phyloP scores from a whole-genome alignment of 2,113 vertebrate species.

The Anolis carolinensis region DNA sequence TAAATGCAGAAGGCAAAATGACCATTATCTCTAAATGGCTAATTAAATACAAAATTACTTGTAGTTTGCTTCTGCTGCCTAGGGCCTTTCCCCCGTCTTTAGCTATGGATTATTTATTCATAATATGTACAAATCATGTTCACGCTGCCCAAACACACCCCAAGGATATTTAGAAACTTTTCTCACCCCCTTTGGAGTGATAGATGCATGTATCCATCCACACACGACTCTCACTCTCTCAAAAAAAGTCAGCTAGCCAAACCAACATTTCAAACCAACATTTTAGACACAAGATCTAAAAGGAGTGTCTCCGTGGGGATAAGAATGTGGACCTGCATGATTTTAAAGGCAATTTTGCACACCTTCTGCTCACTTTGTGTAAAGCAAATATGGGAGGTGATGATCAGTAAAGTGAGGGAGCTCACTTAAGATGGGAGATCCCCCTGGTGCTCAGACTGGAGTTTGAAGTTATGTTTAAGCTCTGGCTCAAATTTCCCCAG shows the following conservation, averaged over 20 bases:
- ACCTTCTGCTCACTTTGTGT: background rate
- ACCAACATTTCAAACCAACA: constrained; percentile 2
- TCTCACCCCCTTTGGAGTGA: background rate
- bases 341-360: background rate
- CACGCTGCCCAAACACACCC: background rate
- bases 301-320: background rate
- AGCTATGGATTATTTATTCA: background rate
- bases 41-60: background rate
- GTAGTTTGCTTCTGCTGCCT: background rate
- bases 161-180: background rate
- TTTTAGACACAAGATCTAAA: background rate
- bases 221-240: background rate
- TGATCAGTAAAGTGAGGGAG: background rate
- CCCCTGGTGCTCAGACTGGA: background rate
- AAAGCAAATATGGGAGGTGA: background rate
- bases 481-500: background rate
- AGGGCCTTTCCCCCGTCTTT: background rate
- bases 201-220: background rate
- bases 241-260: background rate
- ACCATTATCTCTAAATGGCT: background rate
- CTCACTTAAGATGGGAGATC: background rate
- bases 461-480: background rate
- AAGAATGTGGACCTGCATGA: background rate
- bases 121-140: background rate
- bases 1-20: background rate